phyloP scores from a whole-genome alignment of 2,888 invertebrate genomes.

The Nectonema munidae region DNA sequence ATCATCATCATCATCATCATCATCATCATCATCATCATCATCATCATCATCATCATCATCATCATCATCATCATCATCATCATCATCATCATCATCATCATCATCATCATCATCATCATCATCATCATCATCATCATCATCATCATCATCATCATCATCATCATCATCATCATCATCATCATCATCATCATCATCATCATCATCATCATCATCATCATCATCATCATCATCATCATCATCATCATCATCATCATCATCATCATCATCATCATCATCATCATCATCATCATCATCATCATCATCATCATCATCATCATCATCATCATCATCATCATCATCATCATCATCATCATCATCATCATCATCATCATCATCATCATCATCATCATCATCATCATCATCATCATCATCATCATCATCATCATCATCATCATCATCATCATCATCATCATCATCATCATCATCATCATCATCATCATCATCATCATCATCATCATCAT shows the following conservation, averaged over 20 bases:
- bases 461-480: conserved; percentile 2
- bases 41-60: conserved; percentile 6
- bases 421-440: conserved; percentile 1
- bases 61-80: conserved; percentile 1
- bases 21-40: conserved; percentile 2
- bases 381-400: conserved; percentile 1
- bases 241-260: conserved; percentile 1
- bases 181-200: conserved; percentile 1
- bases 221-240: conserved; percentile 1
- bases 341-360: conserved; percentile 1
- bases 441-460: conserved; percentile 1
- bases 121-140: conserved; percentile 2
- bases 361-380: conserved; percentile 2
- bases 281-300: conserved; percentile 7
- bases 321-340: conserved; percentile 7
- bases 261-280: conserved; percentile 1
- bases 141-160: not conserved
- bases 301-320: not conserved
- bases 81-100: conserved; percentile 1
- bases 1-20: conserved; percentile 1
- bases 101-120: conserved; percentile 6
- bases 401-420: conserved; percentile 7
- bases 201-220: conserved; percentile 6
- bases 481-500: conserved; percentile 2
- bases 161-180: conserved; percentile 6